Base-by-base conservation (phyloP, 1,140 invertebrate genomes). In the Scaptomyza graminum region DNA sequence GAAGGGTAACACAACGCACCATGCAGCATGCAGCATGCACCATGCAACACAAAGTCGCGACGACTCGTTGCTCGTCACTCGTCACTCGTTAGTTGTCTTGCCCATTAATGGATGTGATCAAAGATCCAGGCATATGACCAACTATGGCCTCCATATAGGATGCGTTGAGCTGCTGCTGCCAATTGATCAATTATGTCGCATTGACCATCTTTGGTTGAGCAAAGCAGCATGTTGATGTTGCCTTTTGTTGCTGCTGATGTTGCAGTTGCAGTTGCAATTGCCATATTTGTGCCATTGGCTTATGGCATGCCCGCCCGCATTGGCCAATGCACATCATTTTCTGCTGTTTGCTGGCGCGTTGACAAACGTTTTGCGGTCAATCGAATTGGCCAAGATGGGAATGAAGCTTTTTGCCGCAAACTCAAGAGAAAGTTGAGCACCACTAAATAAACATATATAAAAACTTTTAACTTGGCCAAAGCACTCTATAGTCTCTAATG, bases 161-260 rank as follows among this genome's bases (percentile, higher is more conserved):
- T 71, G 68, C 68, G 61, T 54, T 13, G 18, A 47, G 55, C 34
- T 22, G 18, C 34, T 22, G 18, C 65, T 54, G 66, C 44, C 71
- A 74, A 87, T 87, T 87, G 82, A 87, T 87, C 82, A 87, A 87
- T 87, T 87, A 87, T 87, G 82, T 87, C 74, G 82, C 82, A 71
- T 71, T 71, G 68, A 57, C 68, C 68, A 65, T 71, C 46, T 57
- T 18, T 9, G 68, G 68, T 5, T 8, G 8, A 7, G 28, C 49
- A 22, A 49, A 39, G 31, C 44, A 37, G 18, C 15, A 64, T 61
- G 31, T 61, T 34, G 46, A 11, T 41, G 44, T 72, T 34, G 51
- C 76, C 25, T 31, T 46, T 49, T 22, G 18, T 22, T 22, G 18
- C 18, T 22, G 18, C 18, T 22, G 28, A 31, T 34, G 51, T 39